Evolutionary conservation across 2,113 vertebrate species (phyloP), one percentile per base, ranked within the genome.

Genomic region (Osmerus eperlanus): DNA sequence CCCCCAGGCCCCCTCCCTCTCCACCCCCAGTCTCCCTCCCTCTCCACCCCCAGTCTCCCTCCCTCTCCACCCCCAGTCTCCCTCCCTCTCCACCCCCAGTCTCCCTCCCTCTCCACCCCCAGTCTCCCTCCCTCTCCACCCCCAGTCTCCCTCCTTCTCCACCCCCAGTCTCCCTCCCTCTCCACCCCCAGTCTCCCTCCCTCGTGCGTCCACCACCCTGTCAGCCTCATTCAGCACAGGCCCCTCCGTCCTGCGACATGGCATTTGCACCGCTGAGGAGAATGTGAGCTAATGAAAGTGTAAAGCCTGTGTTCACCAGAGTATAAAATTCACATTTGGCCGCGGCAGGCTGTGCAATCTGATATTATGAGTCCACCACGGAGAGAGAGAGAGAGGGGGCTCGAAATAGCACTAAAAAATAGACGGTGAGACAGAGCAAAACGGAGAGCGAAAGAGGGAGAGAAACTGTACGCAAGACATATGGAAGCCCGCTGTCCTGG

Each of bases 221-320:
- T 90, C 85, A 2, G 73, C 80, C 82, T 63, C 83, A 90, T 84
- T 91, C 82, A 87, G 74, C 73, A 81, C 55, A 81, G 65, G 19
- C 3, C 56, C 69, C 78, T 79, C 62, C 23, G 75, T 81, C 84
- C 88, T 78, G 83, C 86, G 91, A 90, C 89, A 90, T 85, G 88
- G 86, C 90, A 90, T 86, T 84, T 78, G 91, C 92, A 89, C 92
- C 80, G 88, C 89, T 92, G 90, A 87, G 81, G 85, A 91, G 89
- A 92, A 92, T 93, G 89, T 88, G 92, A 93, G 89, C 93, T 93
- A 93, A 95, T 94, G 92, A 94, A 93, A 92, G 88, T 91, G 89
- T 87, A 91, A 93, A 89, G 90, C 88, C 91, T 89, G 88, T 83
- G 90, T 89, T 94, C 89, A 91, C 79, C 85, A 87, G 90, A 93